A percentile compares a stretch with the other conserved stretches of the same genome.
phyloP scores from a whole-genome alignment of 2,888 invertebrate species.

The Tenthredo scrophulariae region DNA sequence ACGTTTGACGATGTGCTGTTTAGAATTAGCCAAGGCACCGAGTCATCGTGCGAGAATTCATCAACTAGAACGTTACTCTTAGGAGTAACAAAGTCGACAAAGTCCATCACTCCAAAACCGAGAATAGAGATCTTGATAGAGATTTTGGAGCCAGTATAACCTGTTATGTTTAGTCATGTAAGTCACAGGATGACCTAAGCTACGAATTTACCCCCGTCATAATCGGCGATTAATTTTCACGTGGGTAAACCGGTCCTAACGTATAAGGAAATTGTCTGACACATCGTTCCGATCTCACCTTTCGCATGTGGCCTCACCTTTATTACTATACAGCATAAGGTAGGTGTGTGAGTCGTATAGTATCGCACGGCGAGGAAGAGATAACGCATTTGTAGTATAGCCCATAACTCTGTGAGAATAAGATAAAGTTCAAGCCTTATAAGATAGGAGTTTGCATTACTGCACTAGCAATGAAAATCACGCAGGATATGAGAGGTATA shows the following conservation, averaged over 20 bases:
- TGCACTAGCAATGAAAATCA: not conserved
- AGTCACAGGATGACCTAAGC: slow-evolving; percentile 16
- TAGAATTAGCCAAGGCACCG: not conserved
- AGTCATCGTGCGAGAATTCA: slow-evolving; percentile 7
- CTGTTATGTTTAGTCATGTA: not conserved
- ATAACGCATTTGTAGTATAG: not conserved
- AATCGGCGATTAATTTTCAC: slow-evolving; percentile 8
- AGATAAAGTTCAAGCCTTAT: not conserved
- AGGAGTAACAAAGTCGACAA: too few species aligned
- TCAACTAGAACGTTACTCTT: not conserved
- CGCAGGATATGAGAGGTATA: not conserved
- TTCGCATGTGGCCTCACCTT: slow-evolving; percentile 21
- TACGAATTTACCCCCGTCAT: slow-evolving; percentile 16
- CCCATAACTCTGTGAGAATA: not conserved
- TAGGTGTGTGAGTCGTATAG: not conserved
- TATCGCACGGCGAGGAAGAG: not conserved
- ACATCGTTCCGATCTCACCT: slow-evolving; percentile 30
- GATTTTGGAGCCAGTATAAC: slow-evolving; percentile 26
- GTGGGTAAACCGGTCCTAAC: slow-evolving; percentile 30
- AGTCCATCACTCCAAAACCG: not conserved
- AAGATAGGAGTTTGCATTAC: not conserved
- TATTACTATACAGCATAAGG: not conserved
- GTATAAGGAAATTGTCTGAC: slow-evolving; percentile 41
- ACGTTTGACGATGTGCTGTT: slow-evolving; percentile 10
- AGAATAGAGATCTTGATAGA: not conserved